Conservation (phyloP, 2,797 vertebrate genomes). For the Siniperca obscura region DNA sequence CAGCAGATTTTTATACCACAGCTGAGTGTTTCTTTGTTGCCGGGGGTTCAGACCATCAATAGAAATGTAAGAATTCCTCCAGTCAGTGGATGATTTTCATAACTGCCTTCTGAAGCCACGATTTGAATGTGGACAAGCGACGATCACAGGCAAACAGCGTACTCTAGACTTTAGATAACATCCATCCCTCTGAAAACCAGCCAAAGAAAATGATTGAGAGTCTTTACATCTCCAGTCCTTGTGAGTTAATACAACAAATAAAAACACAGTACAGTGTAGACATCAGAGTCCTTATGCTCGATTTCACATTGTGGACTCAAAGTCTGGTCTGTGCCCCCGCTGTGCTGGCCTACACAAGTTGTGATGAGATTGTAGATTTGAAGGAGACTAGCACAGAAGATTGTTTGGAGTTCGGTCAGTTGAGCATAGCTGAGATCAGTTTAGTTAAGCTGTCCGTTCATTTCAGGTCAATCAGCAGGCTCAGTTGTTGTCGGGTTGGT, state of each 20-base stretch:
- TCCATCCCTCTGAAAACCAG: slow-evolving; percentile 34
- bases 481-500: slow-evolving; percentile 9
- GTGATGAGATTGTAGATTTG: slow-evolving; percentile 20
- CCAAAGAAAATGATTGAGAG: slow-evolving; percentile 21
- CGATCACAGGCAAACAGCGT: slow-evolving; percentile 1
- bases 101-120: slow-evolving; percentile 8
- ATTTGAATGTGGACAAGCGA: slow-evolving; percentile 19
- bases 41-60: slow-evolving; percentile 9
- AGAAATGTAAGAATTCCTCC: slow-evolving; percentile 23
- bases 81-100: slow-evolving; percentile 22
- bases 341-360: slow-evolving; percentile 18
- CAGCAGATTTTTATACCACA: slow-evolving; percentile 6
- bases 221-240: slow-evolving; percentile 30
- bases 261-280: slow-evolving; percentile 50
- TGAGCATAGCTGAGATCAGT: slow-evolving; percentile 34
- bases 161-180: slow-evolving; percentile 30
- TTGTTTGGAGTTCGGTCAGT: slow-evolving; percentile 14
- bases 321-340: neutral
- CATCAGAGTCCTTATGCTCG: slow-evolving; percentile 33
- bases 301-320: slow-evolving; percentile 31
- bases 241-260: slow-evolving; percentile 46
- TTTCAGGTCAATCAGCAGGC: slow-evolving; percentile 15
- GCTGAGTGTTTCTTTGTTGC: slow-evolving; percentile 19
- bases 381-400: slow-evolving; percentile 39
- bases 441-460: slow-evolving; percentile 26